Evolutionary conservation across 2,113 vertebrate genomes (phyloP), one percentile per base, ranked within the genome.

Genomic region (Hylia prasina): DNA sequence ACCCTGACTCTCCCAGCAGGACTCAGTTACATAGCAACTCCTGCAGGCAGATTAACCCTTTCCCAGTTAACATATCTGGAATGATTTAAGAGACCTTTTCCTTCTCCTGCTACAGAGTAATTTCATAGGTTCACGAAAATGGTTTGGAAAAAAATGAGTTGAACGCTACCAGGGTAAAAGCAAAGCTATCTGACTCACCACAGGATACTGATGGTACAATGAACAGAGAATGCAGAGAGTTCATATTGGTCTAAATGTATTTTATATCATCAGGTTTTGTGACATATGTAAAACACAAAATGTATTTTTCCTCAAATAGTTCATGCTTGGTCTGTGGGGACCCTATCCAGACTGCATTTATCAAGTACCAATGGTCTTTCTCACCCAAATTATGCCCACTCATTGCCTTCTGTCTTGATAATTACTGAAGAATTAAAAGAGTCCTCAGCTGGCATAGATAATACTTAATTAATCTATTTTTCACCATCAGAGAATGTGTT

Each of bases 21-120:
- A 90, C 90, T 84, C 72, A 94, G 93, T 87, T 68, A 94, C 92
- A 95, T 39, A 94, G 93, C 92, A 96, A 90, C 94, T 95, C 86
- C 88, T 70, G 56, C 81, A 56, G 92, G 79, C 82, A 92, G 53
- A 84, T 96, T 96, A 97, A 97, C 93, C 80, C 96, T 76, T 96
- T 92, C 80, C 69, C 57, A 33, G 65, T 72, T 61, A 86, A 75
- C 8, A 3, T 58, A 68, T 68, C 70, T 86, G 56, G 24, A 69
- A 56, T 64, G 87, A 94, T 92, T 93, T 79, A 92, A 51, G 77
- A 71, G 35, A 56, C 10, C 25, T 94, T 83, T 88, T 75, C 72
- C 31, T 88, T 37, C 30, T 72, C 39, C 64, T 72, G 48, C 64
- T 83, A 31, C 37, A 69, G 69, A 83, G 47, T 90, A 68, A 87